A percentile compares a stretch with the other conserved stretches of the same genome.
Conservation (phyloP, 1,140 invertebrate genomes). For the Mylabris phalerata region DNA sequence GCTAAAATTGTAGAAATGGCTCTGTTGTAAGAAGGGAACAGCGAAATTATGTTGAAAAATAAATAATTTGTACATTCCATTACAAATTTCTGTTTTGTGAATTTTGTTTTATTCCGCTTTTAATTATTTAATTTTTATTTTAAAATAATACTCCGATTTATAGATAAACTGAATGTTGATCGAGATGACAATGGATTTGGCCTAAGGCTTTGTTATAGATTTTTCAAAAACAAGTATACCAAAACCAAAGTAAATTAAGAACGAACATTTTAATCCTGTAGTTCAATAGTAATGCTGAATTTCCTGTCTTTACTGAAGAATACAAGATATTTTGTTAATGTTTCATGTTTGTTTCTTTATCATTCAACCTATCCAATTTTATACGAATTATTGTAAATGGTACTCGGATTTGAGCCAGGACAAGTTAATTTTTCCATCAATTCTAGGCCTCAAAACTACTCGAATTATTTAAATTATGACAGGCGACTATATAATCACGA, state of each 20-base stretch:
- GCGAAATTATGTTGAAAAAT: slow-evolving; percentile 36
- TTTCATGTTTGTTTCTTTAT: slow-evolving; percentile 10
- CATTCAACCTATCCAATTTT: too few relatives aligned
- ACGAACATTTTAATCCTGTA: slow-evolving; percentile 4
- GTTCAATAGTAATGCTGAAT: slow-evolving; percentile 3
- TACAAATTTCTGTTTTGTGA: slow-evolving; percentile 36
- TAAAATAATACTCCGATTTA: slow-evolving; percentile 1
- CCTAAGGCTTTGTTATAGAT: slow-evolving; percentile 13
- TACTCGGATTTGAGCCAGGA: too few relatives aligned
- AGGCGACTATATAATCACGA: too few relatives aligned
- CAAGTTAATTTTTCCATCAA: too few relatives aligned
- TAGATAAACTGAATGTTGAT: slow-evolving; percentile 4
- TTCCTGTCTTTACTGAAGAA: slow-evolving; percentile 14
- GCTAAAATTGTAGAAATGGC: slow-evolving; percentile 22
- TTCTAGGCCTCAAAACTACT: too few relatives aligned
- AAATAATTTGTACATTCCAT: slow-evolving; percentile 39
- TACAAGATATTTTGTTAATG: slow-evolving; percentile 22
- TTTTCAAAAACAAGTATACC: slow-evolving; percentile 16
- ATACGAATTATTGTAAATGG: too few relatives aligned
- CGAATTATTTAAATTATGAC: too few relatives aligned
- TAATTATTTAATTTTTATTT: slow-evolving; percentile 8
- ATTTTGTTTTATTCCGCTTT: slow-evolving; percentile 29
- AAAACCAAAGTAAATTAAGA: too few relatives aligned
- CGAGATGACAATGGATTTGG: slow-evolving; percentile 2
- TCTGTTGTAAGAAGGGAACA: slow-evolving; percentile 34